phyloP scores from a whole-genome alignment of 2,113 vertebrate species.

The Oplegnathus fasciatus region DNA sequence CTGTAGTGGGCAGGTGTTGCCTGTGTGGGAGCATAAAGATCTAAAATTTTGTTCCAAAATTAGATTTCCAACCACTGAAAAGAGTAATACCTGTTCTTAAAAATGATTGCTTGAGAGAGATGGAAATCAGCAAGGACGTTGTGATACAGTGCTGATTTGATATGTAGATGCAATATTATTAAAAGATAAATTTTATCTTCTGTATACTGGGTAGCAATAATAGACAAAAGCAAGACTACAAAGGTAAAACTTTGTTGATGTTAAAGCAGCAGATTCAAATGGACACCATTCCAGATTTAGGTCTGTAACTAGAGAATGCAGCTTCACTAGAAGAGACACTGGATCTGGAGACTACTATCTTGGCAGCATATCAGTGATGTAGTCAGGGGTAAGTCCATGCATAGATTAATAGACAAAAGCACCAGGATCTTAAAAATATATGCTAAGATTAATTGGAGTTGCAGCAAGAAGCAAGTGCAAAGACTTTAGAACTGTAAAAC shows the following conservation, averaged over 20 bases:
- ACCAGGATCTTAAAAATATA: constrained; percentile 22
- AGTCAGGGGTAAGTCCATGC: constrained; percentile 2
- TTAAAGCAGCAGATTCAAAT: neutral
- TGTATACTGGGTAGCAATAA: neutral
- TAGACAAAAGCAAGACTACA: neutral
- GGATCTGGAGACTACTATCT: neutral
- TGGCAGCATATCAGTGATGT: constrained; percentile 1
- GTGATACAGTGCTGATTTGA: neutral
- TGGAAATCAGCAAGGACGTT: neutral
- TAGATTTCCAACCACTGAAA: neutral
- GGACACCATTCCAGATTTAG: neutral
- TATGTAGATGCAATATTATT: neutral
- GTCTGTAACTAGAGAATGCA: neutral
- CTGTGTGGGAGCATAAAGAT: constrained; percentile 30
- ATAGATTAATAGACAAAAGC: constrained; percentile 13
- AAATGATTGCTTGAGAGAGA: neutral
- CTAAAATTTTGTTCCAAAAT: constrained; percentile 21
- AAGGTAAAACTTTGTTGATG: neutral
- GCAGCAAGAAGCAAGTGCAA: constrained; percentile 8
- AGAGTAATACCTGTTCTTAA: neutral
- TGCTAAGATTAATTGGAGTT: constrained; percentile 41
- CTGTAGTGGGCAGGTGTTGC: constrained; percentile 41
- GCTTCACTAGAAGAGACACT: neutral
- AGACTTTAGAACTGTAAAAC: neutral
- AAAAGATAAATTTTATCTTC: neutral